phyloP scores from a whole-genome alignment of 1,140 invertebrate genomes.

The Cataglyphis hispanica region DNA sequence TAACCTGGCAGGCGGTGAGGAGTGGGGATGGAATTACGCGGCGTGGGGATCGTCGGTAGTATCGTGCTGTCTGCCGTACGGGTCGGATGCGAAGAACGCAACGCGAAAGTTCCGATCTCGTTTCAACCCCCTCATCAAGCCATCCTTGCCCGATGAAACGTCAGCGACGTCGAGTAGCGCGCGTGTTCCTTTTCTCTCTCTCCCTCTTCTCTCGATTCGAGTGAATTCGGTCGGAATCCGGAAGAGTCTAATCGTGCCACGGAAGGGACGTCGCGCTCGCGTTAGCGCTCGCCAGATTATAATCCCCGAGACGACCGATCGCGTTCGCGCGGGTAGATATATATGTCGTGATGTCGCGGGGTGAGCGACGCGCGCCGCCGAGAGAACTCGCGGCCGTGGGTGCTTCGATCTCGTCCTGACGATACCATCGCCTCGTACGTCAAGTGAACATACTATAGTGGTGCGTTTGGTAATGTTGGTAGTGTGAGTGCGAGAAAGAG shows the following conservation, averaged over 20 bases:
- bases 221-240: not conserved
- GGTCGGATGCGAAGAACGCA: conserved; percentile 66
- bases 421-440: conserved; percentile 70
- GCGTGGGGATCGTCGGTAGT: conserved; percentile 80
- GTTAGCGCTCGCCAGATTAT: not conserved
- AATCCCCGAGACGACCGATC: conserved; percentile 15
- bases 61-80: conserved; percentile 79
- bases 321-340: conserved; percentile 51
- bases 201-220: not conserved
- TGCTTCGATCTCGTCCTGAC: conserved; percentile 70
- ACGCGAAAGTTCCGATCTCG: conserved; percentile 13
- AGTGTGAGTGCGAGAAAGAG: conserved; percentile 41
- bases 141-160: conserved; percentile 31
- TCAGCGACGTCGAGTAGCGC: conserved; percentile 34
- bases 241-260: conserved; percentile 7
- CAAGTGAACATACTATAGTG: conserved; percentile 31
- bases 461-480: conserved; percentile 28
- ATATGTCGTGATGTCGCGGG: conserved; percentile 72
- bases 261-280: conserved; percentile 6
- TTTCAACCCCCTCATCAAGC: conserved; percentile 23
- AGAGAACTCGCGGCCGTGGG: conserved; percentile 65
- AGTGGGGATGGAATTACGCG: conserved; percentile 74
- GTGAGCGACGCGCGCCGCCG: conserved; percentile 60
- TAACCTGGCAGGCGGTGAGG: conserved; percentile 26
- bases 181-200: conserved; percentile 1